Percentiles rank a stretch among this genome's conserved stretches.
These are phyloP conservation scores for Zophobas morio DNA, from an alignment of 1,140 invertebrate genomes.

Conservation along the genomic window DNA sequence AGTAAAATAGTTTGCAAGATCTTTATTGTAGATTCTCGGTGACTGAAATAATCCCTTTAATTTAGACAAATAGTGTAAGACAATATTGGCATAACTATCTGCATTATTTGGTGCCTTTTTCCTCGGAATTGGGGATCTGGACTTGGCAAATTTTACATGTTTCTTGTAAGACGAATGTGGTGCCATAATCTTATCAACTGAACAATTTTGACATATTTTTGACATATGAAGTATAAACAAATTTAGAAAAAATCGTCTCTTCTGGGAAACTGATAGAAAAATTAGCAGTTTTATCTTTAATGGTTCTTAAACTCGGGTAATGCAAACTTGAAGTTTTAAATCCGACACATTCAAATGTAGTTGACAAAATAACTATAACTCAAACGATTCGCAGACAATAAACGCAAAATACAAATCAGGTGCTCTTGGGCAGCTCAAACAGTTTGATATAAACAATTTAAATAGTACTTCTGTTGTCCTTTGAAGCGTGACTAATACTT, in stretches of 20 bases:
- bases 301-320: too few relatives aligned
- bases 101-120: slow-evolving; percentile 7
- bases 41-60: slow-evolving; percentile 9
- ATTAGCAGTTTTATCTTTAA: too few relatives aligned
- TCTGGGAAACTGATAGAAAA: too few relatives aligned
- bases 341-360: too few relatives aligned
- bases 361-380: too few relatives aligned
- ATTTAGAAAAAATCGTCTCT: background rate
- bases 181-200: slow-evolving; percentile 21
- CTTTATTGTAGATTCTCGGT: background rate
- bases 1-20: background rate
- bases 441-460: too few relatives aligned
- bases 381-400: too few relatives aligned
- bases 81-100: slow-evolving; percentile 25
- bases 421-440: too few relatives aligned
- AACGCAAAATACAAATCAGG: too few relatives aligned
- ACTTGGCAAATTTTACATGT: slow-evolving; percentile 18
- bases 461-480: too few relatives aligned
- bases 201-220: slow-evolving; percentile 36
- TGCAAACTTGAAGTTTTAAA: too few relatives aligned
- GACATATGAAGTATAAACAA: slow-evolving; percentile 11
- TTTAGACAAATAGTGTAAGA: slow-evolving; percentile 20
- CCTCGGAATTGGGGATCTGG: background rate
- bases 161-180: slow-evolving; percentile 30
- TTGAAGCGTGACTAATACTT: too few relatives aligned